Percentiles rank a stretch among this genome's conserved stretches.
Conservation (phyloP, 2,113 vertebrate species). For the Sterrhoptilus dennistouni region DNA sequence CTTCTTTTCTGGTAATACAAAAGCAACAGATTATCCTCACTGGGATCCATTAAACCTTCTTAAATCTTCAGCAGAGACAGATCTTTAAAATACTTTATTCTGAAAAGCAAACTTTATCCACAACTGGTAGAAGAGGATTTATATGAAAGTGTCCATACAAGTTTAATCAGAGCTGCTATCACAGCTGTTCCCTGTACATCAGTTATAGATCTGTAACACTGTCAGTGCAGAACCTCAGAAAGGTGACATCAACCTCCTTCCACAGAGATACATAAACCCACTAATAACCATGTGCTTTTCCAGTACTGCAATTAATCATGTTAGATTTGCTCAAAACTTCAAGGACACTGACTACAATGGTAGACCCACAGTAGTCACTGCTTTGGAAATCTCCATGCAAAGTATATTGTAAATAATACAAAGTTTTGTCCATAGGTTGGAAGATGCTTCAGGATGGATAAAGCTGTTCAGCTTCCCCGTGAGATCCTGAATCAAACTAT, state of each 20-base stretch:
- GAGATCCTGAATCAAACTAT: slow-evolving; percentile 39
- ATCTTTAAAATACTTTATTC: background rate
- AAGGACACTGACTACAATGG: background rate
- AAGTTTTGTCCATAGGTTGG: background rate
- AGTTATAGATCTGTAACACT: background rate
- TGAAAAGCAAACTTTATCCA: background rate
- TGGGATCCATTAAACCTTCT: background rate
- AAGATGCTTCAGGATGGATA: slow-evolving; percentile 51
- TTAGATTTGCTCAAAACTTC: background rate
- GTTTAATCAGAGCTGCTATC: background rate
- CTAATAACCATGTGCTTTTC: background rate
- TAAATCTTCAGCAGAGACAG: background rate
- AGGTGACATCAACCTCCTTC: background rate
- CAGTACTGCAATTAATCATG: background rate
- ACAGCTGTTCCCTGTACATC: background rate
- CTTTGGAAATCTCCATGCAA: background rate
- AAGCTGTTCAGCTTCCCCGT: background rate
- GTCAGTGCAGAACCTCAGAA: background rate
- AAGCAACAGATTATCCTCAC: background rate
- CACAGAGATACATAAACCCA: background rate
- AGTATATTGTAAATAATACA: background rate
- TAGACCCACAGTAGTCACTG: background rate
- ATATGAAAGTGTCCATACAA: background rate
- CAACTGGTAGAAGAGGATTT: background rate
- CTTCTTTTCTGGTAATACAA: background rate